Base-by-base conservation (phyloP, 2,113 vertebrate genomes). In the Serilophus lunatus region DNA sequence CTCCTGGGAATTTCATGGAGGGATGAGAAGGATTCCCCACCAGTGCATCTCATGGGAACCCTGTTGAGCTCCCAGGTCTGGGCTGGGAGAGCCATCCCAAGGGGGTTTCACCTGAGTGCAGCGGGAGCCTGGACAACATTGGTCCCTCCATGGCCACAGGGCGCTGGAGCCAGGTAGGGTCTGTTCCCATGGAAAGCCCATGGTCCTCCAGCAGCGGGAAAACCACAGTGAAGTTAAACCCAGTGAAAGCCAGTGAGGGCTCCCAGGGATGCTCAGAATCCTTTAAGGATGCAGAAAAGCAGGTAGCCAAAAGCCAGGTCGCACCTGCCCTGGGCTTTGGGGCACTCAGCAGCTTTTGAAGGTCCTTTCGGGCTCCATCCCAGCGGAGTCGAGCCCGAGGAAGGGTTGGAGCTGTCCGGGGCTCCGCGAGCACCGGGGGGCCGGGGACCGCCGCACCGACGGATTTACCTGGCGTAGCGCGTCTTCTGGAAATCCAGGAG, bases 401-500 rank as follows among this genome's bases (percentile, higher is more conserved):
- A 53, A 11, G n/a, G 61, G 6, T 3, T 9, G 44, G 71, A 72
- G 63, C 35, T 26, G 38, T 38, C 11, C 56, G 4, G 71, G 51
- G 44, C 33, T 63, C 59, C 7, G 29, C 20, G 24, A 83, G 22
- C n/a, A 40, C 56, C 47, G 31, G 60, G 31, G 60, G 65, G 12
- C 38, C 45, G 50, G 79, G 74, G 47, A 33, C 36, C 44, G 29
- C 61, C 49, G 72, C 50, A 23, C 53, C 13, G 84, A 54, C 2
- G 53, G 80, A 36, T 94, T 98, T 98, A 99, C 99, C 99, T 99
- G 92, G 98, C 98, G 84, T 98, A 98, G 92, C 97, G 98, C 17
- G 98, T 99, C 97, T 98, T 98, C 98, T 98, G 99, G 82, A 99
- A 98, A 97, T 99, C 98, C 98, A 99, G 98, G 91, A 98, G 91